Evolutionary conservation across 1,140 invertebrate genomes (phyloP), one percentile per base, ranked within the genome.

Genomic region (Diorhabda elongata): DNA sequence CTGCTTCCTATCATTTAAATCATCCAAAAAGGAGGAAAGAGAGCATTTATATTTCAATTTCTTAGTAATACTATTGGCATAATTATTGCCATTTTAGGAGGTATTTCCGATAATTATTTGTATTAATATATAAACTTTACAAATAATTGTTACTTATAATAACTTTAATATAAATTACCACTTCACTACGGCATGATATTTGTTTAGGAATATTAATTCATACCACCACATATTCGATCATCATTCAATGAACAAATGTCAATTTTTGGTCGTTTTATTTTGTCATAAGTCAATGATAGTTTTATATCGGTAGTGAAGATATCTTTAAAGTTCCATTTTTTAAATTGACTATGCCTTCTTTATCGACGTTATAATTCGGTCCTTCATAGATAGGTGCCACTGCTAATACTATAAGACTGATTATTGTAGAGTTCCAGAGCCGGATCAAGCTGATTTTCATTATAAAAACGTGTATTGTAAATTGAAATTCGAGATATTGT

Each of bases 221-320:
- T 42, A 5, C 26, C 5, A 62, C 42, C 0, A 62, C 61, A 5
- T 62, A 62, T 62, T 62, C 61, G 61, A 62, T 62, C 61, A 44
- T 3, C 42, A 44, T 52, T 52, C 3, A 2, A 2, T 9, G 43
- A 62, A 62, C 44, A 43, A 44, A 43, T 62, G 42, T 44, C 43
- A 8, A 44, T 11, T 52, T 52, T 52, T 52, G n/a, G n/a, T 52
- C 47, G 47, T 52, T 52, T 52, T 52, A n/a, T 52, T 52, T 52
- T 52, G 47, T 52, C 47, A 52, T 6, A 52, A 26, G 26, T 26
- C 26, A 26, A 26, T 26, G 26, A 26, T 26, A 26, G 26, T 26
- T 26, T 56, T 56, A 52, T 52, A 52, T n/a, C 47, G 47, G 47
- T 52, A 52, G 3, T 52, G 4, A 52, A 52, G 47, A 26, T 26